Evolutionary conservation across 1,140 invertebrate species (phyloP).

Genomic region (Anastrepha ludens): DNA sequence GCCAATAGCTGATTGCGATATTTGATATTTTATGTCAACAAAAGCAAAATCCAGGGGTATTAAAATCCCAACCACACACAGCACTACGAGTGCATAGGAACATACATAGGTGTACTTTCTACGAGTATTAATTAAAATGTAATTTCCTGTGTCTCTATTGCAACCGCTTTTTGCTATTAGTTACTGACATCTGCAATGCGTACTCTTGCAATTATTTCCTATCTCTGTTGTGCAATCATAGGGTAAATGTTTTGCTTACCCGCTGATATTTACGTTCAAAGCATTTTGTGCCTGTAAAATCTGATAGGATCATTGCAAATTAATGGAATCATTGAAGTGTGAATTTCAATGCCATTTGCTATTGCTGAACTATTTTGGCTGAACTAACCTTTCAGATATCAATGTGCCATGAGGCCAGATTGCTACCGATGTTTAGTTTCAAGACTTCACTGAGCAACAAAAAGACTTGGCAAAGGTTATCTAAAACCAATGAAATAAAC

Average conservation of each 20-base stretch:
- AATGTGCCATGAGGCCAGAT: no score
- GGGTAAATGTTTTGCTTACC: background rate
- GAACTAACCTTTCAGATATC: no score
- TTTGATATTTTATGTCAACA: slow-evolving; percentile 26
- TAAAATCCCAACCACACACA: background rate
- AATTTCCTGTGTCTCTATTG: background rate
- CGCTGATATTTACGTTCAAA: background rate
- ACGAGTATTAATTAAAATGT: background rate
- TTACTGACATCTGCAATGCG: background rate
- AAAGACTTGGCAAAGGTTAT: no score
- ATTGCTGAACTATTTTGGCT: no score
- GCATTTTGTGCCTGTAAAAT: background rate
- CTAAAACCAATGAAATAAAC: no score
- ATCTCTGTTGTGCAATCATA: background rate
- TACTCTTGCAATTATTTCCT: background rate
- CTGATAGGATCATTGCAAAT: background rate
- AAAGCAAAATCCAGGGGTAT: background rate
- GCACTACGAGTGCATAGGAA: background rate
- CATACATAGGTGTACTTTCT: slow-evolving; percentile 16
- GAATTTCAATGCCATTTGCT: background rate
- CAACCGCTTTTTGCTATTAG: background rate
- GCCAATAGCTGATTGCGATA: background rate
- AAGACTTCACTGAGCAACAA: no score
- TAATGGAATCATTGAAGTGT: background rate
- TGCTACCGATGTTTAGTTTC: no score